Evolutionary conservation across 2,113 vertebrate genomes (phyloP).

Genomic region (Pleuronectes platessa): DNA sequence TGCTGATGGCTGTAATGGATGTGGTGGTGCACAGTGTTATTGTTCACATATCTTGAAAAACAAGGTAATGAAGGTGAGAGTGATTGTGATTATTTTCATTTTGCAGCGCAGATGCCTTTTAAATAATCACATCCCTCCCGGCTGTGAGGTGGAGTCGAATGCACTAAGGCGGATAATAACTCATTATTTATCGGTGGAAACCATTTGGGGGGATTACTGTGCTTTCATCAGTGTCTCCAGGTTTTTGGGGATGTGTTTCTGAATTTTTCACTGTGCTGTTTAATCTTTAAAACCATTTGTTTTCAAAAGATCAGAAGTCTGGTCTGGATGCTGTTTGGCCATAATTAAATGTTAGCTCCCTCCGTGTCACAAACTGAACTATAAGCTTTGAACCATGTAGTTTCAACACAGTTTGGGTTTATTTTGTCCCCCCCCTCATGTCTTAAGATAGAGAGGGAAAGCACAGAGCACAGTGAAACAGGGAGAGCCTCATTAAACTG

Average conservation of each 20-base stretch:
- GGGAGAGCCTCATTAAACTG: constrained; percentile 54
- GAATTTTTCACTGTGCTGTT: neutral
- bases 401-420: too few species aligned
- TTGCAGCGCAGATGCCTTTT: neutral
- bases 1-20: neutral
- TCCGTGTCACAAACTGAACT: neutral
- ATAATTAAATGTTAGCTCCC: neutral
- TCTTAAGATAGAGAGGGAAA: neutral
- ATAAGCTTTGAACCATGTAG: neutral
- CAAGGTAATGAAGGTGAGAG: neutral
- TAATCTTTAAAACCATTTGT: neutral
- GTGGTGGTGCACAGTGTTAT: neutral
- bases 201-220: neutral
- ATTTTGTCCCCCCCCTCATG: too few species aligned
- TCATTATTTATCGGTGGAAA: neutral
- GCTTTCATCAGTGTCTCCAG: neutral
- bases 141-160: neutral
- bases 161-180: neutral
- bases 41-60: constrained; percentile 9
- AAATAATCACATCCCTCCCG: neutral
- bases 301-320: constrained; percentile 1
- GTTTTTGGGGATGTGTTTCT: neutral
- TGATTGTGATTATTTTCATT: neutral
- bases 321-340: neutral
- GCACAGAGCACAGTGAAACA: constrained; percentile 23